Base-by-base conservation (phyloP, 2,888 invertebrate genomes). In the Rotaria sp. region DNA sequence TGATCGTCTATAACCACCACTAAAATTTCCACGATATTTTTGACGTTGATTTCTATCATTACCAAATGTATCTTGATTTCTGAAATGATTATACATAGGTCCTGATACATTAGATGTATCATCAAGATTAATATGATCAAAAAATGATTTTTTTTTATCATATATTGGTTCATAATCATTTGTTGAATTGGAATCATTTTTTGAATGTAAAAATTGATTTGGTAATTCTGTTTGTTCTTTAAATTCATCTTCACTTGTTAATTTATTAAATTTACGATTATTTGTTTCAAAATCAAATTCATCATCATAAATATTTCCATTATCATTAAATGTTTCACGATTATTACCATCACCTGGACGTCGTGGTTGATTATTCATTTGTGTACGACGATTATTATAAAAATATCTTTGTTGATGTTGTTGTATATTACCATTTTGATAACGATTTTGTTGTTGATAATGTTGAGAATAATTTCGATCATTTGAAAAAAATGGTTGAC, bases 51-150 rank as follows among this genome's bases (percentile, higher is more conserved):
- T 45, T 45, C 45, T 26, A 26, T 41, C 26, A 45, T 80, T 80
- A n/a, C 80, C 80, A 45, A 80, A 80, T 80, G 80, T 80, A 45
- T 80, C 80, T 80, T 80, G 80, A 80, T 80, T 80, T 80, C 45
- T 80, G n/a, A 45, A 45, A 45, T 45, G 80, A 80, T 80, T 80
- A 7, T 80, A 41, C 80, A 80, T 80, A n/a, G 80, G 80, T n/a
- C 2, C 80, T 11, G n/a, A n/a, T n/a, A 45, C 11, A 45, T 45
- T 45, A 26, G 45, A 26, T 45, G 41, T 11, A 45, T 45, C 45
- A 45, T 45, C 80, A 15, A 24, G n/a, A 2, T 45, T 10, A 11
- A 80, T 80, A 80, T 45, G 45, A 80, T 80, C 80, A 45, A 80
- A 80, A 80, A 80, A 80, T 2, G 45, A 45, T 80, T 80, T 80